Conservation (phyloP, 2,797 vertebrate species). For the Catharus ustulatus region DNA sequence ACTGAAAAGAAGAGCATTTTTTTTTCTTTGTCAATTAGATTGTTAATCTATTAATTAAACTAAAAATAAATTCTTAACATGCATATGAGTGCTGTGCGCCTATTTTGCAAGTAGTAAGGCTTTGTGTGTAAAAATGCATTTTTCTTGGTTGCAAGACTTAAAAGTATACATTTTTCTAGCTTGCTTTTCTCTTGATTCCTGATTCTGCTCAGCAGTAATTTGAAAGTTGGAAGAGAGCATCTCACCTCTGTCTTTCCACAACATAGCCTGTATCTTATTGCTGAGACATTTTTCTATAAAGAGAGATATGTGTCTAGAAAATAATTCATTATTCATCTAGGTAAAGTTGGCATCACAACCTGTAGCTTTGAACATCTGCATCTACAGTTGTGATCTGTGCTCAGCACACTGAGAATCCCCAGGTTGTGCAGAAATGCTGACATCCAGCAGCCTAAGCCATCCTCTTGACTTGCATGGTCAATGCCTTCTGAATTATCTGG, state of each 20-base stretch:
- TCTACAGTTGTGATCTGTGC: background rate
- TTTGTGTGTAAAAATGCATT: background rate
- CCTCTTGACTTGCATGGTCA: background rate
- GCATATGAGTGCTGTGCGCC: fast-evolving
- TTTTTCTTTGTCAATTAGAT: background rate
- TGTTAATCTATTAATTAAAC: background rate
- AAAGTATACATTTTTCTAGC: background rate
- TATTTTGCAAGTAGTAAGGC: background rate
- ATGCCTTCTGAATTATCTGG: background rate
- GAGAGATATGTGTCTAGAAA: background rate
- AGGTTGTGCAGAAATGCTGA: background rate
- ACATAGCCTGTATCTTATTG: background rate
- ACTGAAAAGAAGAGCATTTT: background rate
- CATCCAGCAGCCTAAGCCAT: background rate
- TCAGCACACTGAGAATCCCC: fast-evolving
- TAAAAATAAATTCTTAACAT: background rate
- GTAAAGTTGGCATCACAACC: background rate
- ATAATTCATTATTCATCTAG: background rate
- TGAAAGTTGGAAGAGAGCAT: background rate
- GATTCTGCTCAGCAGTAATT: background rate
- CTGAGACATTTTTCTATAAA: background rate
- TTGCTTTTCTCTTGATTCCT: background rate
- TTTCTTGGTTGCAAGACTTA: background rate
- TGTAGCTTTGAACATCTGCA: background rate
- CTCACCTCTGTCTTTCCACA: background rate